Base-by-base conservation (phyloP, 2,797 vertebrate species). In the Dicrostonyx torquatus region DNA sequence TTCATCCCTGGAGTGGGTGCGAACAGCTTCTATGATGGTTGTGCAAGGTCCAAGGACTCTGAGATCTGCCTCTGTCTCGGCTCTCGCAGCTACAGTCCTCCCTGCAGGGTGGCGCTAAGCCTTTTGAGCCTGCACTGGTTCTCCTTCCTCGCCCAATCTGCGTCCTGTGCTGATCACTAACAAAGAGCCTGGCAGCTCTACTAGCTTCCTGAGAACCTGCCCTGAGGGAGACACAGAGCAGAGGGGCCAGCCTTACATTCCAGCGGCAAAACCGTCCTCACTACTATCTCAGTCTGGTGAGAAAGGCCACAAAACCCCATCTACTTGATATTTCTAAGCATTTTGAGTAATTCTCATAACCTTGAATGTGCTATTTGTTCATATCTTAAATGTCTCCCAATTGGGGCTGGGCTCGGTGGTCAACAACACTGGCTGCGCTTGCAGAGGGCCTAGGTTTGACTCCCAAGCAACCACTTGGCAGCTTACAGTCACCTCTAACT, bases 161-260 rank as follows among this genome's bases (percentile, higher is more conserved):
- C 72, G 83, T 72, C 80, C 75, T 73, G 37, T 34, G 29, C 24
- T 55, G 53, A 94, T 43, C 53, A 37, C 93, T 89, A 91, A 93
- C 3, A 82, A 93, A 73, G 24, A 89, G 8, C 9, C 31, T 45
- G 29, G n/a, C 75, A 92, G 31, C 26, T 31, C 29, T 31, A 84
- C 29, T 11, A 72, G 34, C 66, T 73, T 87, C 29, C 4, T 22
- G 37, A 90, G 17, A 53, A 60, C 83, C 15, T n/a, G 53, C 45
- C 50, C 73, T 20, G 62, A 86, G 29, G 68, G 48, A 75, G 29
- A 90, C 29, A 48, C 0, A 15, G 0, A 22, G 43, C 11, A 45
- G 17, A 20, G n/a, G 22, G 22, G n/a, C 90, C 66, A 76, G 78
- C 24, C 48, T 1, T 26, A 6, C 26, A 45, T 68, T 75, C 29